These are phyloP conservation scores for Ciconia maguari DNA, from an alignment of 2,113 vertebrate species.

Conservation along the genomic window DNA sequence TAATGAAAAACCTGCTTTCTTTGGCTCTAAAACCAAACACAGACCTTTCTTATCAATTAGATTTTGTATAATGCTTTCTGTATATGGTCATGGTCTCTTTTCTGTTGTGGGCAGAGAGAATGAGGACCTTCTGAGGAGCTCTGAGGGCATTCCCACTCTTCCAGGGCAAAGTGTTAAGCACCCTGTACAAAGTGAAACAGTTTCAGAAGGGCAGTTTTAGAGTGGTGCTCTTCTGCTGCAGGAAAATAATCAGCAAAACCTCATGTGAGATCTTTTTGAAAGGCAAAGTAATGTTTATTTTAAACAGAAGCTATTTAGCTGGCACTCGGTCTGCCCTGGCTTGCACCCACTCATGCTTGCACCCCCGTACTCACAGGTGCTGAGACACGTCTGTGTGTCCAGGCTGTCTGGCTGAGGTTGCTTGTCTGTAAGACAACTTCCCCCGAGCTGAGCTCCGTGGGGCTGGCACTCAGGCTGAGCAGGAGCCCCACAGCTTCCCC, in stretches of 20 bases:
- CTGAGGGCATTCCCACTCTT: not conserved
- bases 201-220: not conserved
- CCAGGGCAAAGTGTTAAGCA: not conserved
- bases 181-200: not conserved
- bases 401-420: not conserved
- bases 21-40: not conserved
- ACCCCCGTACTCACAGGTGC: not conserved
- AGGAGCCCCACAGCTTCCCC: not conserved
- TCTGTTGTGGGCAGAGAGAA: not conserved
- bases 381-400: not conserved
- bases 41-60: not conserved
- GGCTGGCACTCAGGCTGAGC: not conserved
- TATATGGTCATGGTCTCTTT: not conserved
- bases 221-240: not conserved
- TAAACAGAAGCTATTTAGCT: not conserved
- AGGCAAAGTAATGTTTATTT: not conserved
- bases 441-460: not conserved
- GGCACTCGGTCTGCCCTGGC: not conserved
- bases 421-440: not conserved
- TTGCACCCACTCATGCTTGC: not conserved
- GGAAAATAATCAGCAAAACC: not conserved
- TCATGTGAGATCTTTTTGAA: not conserved
- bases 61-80: not conserved
- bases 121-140: not conserved
- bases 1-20: not conserved